Percentiles rank a stretch among this genome's conserved stretches.
phyloP scores from a whole-genome alignment of 1,140 invertebrate species.

The Drosophila parvula region DNA sequence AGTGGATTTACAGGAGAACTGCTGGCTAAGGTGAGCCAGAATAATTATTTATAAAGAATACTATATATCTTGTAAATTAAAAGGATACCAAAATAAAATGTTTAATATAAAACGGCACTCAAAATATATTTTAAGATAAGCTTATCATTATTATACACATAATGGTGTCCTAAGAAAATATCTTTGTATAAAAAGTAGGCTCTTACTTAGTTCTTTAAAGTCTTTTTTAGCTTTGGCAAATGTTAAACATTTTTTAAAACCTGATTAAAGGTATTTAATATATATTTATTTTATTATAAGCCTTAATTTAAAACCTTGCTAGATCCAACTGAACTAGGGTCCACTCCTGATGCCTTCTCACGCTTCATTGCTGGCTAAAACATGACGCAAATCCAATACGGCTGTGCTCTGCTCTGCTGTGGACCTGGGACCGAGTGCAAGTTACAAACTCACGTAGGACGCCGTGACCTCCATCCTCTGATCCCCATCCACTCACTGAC shows the following conservation, averaged over 20 bases:
- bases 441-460: conserved; percentile 70
- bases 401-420: conserved; percentile 1
- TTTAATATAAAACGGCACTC: not conserved
- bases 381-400: conserved; percentile 37
- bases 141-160: not conserved
- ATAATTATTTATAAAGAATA: not conserved
- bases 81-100: not conserved
- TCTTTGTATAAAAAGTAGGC: too few relatives aligned
- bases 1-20: conserved; percentile 11
- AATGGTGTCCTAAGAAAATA: too few relatives aligned
- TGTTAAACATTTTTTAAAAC: too few relatives aligned
- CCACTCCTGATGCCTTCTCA: conserved; percentile 17
- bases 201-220: too few relatives aligned
- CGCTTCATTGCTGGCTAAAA: conserved; percentile 33
- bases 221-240: too few relatives aligned
- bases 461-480: conserved; percentile 10
- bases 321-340: not conserved
- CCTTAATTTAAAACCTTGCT: not conserved
- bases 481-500: not conserved
- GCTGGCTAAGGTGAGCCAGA: not conserved
- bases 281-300: not conserved
- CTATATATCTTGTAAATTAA: not conserved
- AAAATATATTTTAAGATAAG: not conserved
- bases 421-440: conserved; percentile 55
- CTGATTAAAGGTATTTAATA: not conserved